Conservation (phyloP, 2,113 vertebrate genomes). For the Mionectes macconnelli region DNA sequence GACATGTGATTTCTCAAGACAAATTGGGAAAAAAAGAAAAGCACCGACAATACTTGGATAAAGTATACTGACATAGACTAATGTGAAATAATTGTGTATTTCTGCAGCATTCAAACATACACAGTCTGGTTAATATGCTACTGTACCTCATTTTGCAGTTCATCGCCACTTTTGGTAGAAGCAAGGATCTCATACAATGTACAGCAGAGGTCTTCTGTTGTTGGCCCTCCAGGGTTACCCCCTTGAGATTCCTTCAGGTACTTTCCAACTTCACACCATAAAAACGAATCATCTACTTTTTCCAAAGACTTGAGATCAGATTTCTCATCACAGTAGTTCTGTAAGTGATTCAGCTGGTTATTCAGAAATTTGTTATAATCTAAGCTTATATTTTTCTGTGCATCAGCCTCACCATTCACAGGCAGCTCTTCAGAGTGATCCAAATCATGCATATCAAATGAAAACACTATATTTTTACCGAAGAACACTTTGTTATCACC, state of each 20-base stretch:
- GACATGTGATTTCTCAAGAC: not conserved
- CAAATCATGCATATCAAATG: constrained; percentile 88
- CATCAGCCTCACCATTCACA: constrained; percentile 63
- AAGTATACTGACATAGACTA: not conserved
- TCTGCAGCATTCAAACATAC: not conserved
- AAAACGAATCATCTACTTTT: constrained; percentile 78
- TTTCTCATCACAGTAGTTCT: constrained; percentile 55
- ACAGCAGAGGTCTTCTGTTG: constrained; percentile 89
- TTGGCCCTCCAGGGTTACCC: constrained; percentile 83
- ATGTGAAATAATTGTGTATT: not conserved
- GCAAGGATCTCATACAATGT: constrained; percentile 96
- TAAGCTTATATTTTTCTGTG: constrained; percentile 73
- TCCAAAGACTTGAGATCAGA: constrained; percentile 53
- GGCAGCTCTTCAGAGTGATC: constrained; percentile 84
- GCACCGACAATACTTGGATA: not conserved
- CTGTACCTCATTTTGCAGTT: constrained; percentile 95
- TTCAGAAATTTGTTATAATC: constrained; percentile 88
- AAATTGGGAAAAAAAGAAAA: not conserved
- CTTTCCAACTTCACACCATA: constrained; percentile 88
- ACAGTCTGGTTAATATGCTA: not conserved
- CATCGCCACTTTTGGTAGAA: constrained; percentile 88
- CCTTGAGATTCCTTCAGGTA: constrained; percentile 81
- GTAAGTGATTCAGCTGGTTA: constrained; percentile 76
- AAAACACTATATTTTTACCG: constrained; percentile 89
- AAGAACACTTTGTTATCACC: constrained; percentile 70